Evolutionary conservation across 1,140 invertebrate genomes (phyloP), one percentile per base, ranked within the genome.

Genomic region (Pachypeltis micranthus): DNA sequence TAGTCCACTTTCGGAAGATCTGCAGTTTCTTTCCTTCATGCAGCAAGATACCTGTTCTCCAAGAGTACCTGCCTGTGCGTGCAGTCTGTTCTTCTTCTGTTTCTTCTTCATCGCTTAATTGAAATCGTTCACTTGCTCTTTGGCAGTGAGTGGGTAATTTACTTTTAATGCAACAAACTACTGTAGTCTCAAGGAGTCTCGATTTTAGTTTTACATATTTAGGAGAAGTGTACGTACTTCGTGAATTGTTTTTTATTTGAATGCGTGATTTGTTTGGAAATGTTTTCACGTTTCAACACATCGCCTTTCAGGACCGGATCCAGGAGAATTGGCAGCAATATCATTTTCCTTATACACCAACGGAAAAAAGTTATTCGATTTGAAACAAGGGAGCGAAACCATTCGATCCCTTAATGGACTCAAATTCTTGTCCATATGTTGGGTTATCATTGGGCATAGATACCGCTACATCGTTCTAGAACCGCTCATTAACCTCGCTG

Each of bases 371-470:
- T 67, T 79, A 0, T 57, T 79, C 12, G 71, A 44, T 1, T 74
- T 74, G 0, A 61, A 69, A 2, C 66, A 71, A 24, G 44, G 47
- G 1, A 39, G 28, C 0, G 68, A 73, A 28, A 68, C 73, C 0
- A 71, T 82, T 14, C 64, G 63, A 0, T 79, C 77, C 65, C 64
- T 82, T 0, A 76, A 81, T 63, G 80, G 80, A 12, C 67, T 82
- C 1, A 71, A 78, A 56, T 76, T 75, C 54, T 56, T 82, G 1
- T 78, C 78, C 51, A 80, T 79, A 28, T 70, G 75, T 2, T 81
- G 80, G 79, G 77, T 82, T 10, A 72, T 81, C 16, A 70, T 75
- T 23, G 79, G 75, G 2, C 80, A 82, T 62, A 67, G 70, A 12
- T 74, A 70, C 61, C 67, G 70, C 28, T 66, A 68, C 56, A 44